A percentile compares a stretch with the other conserved stretches of the same genome.
Evolutionary conservation across 1,140 invertebrate species (phyloP).

Genomic region (Drosophila sp.): DNA sequence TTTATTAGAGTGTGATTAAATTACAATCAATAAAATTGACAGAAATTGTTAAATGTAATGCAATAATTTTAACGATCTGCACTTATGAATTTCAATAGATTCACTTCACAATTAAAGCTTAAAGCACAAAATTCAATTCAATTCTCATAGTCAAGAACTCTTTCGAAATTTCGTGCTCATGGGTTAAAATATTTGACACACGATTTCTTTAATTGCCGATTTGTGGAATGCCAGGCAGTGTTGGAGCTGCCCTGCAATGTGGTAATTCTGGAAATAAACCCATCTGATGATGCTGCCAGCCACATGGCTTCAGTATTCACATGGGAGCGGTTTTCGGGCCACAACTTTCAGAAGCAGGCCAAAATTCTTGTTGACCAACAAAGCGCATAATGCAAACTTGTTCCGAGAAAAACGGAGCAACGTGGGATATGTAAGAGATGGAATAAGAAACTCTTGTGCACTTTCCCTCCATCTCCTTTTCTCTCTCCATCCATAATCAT

Average conservation of each 20-base stretch:
- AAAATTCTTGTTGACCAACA: conserved; percentile 74
- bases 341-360: conserved; percentile 51
- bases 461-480: not conserved
- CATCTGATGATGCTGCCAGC: conserved; percentile 19
- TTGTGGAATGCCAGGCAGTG: conserved; percentile 7
- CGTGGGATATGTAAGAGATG: not conserved
- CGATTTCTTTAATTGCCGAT: conserved; percentile 40
- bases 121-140: not conserved
- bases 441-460: not conserved
- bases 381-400: conserved; percentile 75
- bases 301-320: conserved; percentile 58
- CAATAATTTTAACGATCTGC: not conserved
- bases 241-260: not conserved
- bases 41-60: conserved; percentile 6
- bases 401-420: conserved; percentile 2
- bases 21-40: conserved; percentile 11
- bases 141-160: not conserved
- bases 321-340: conserved; percentile 18
- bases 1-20: conserved; percentile 10
- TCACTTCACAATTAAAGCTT: not conserved
- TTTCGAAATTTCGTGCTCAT: not conserved
- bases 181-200: conserved; percentile 23
- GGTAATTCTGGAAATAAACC: conserved; percentile 9
- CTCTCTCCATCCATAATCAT: conserved; percentile 62
- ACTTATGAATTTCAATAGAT: not conserved